Evolutionary conservation across 2,113 vertebrate species (phyloP).

Genomic region (Saguinus midas): DNA sequence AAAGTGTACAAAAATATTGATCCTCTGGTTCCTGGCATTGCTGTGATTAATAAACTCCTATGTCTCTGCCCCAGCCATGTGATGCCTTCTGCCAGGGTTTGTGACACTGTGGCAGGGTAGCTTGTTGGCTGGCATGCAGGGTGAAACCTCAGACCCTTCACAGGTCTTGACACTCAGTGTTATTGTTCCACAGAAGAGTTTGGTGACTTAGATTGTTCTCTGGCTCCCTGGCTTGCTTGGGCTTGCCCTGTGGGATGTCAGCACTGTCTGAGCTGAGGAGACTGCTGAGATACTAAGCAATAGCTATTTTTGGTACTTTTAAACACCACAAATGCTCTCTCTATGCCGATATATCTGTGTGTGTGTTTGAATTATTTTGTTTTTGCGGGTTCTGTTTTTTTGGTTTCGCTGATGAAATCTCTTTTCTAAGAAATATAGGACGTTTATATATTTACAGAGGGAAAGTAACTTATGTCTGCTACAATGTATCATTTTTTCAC

Average conservation of each 20-base stretch:
- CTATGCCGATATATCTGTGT: neutral
- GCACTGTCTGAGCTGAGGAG: neutral
- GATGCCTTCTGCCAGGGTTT: neutral
- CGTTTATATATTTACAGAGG: neutral
- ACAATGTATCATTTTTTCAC: neutral
- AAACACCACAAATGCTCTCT: neutral
- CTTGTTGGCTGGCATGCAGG: neutral
- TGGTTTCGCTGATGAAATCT: neutral
- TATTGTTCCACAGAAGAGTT: neutral
- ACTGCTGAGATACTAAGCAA: neutral
- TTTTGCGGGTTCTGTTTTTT: neutral
- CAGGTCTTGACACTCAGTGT: neutral
- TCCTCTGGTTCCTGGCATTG: neutral
- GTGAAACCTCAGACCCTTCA: neutral
- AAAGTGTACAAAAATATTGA: neutral
- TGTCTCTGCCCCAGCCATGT: neutral
- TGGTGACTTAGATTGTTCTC: neutral
- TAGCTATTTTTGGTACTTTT: neutral
- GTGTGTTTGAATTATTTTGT: neutral
- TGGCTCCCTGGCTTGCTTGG: neutral
- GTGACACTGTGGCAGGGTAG: neutral
- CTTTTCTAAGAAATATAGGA: constrained; percentile 11
- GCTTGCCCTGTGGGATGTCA: neutral
- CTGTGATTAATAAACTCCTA: neutral
- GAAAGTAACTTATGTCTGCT: neutral